Evolutionary conservation across 2,888 invertebrate genomes (phyloP), one percentile per base, ranked within the genome.

Genomic region (Cybosia mesomella): DNA sequence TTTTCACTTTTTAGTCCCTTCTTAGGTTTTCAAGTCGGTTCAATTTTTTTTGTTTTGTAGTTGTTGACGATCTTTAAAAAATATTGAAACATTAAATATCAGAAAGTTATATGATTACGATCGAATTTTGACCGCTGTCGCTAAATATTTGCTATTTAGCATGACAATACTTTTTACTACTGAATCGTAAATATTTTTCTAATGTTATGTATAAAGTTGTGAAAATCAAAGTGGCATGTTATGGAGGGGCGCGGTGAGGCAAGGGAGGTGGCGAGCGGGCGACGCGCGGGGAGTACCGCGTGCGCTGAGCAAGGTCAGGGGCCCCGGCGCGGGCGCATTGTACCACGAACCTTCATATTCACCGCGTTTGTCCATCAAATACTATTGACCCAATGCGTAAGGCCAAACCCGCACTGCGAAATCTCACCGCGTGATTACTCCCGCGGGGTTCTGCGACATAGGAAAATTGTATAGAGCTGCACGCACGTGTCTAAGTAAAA

Each of bases 291-390:
- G 81, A 84, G 80, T 76, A 76, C 83, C 76, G 85, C 85, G 87
- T 85, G 87, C 84, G 84, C 82, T 71, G 79, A 83, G 82, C 92
- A 92, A 92, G 92, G 92, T 91, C 92, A 91, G 92, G 90, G 92
- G 92, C 91, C 92, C 91, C 85, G 77, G 80, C 83, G 84, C 87
- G 86, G 84, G 86, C 88, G 85, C 87, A 85, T 77, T 82, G 74
- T 80, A 79, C 80, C 77, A 76, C 79, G 79, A 79, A 81, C 86
- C 83, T 84, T 81, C 79, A 74, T 79, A 78, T 72, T 70, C 65
- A 64, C 69, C 75, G 82, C 74, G 82, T 78, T 79, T 78, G 82
- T 81, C 76, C 77, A 81, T 79, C 69, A 77, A 73, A 74, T 75
- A 81, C 77, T 84, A 83, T 83, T 86, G 84, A 87, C 87, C 87